These are phyloP conservation scores for Rhineura floridana DNA, from an alignment of 2,113 vertebrate species.

Conservation along the genomic window DNA sequence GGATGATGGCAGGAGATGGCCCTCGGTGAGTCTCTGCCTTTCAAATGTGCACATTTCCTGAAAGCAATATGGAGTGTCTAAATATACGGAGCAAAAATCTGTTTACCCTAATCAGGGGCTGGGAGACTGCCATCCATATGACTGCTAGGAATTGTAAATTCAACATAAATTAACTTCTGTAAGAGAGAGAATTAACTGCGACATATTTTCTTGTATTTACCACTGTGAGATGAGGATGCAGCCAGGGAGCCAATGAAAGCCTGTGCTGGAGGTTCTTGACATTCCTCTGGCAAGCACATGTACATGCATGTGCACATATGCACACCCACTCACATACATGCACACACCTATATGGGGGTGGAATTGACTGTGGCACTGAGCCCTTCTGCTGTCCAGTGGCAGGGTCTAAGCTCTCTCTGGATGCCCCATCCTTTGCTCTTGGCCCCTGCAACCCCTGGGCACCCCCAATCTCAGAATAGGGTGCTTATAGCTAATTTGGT, in stretches of 20 bases:
- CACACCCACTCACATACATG: no score
- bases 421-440: no score
- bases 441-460: no score
- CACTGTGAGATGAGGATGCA: fast-evolving
- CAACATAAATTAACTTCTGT: conserved; percentile 55
- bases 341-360: no score
- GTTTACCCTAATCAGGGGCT: conserved; percentile 74
- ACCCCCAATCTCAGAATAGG: no score
- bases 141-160: conserved; percentile 56
- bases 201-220: neutral
- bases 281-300: neutral
- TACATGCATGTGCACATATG: no score
- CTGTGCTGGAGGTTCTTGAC: neutral
- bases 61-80: conserved; percentile 74
- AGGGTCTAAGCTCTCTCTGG: no score
- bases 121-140: conserved; percentile 75
- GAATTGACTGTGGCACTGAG: no score
- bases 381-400: no score
- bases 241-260: neutral
- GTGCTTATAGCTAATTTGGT: no score
- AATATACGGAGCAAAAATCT: conserved; percentile 75
- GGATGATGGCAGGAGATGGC: conserved; percentile 69
- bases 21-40: conserved; percentile 59
- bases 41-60: conserved; percentile 73
- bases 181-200: neutral